Conservation (phyloP, 1,140 invertebrate genomes). For the Drosophila seguyi region DNA sequence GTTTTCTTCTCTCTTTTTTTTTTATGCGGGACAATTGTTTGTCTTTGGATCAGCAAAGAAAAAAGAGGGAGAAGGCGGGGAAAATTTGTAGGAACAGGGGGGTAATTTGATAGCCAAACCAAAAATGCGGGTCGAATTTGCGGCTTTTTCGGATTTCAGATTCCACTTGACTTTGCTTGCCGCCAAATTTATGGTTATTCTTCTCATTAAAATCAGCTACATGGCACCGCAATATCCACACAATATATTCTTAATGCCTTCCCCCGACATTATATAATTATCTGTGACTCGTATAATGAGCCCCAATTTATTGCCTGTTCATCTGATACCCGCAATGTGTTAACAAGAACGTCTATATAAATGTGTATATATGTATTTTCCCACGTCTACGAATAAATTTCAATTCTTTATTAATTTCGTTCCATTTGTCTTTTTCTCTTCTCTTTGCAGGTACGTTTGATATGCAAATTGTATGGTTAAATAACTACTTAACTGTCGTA, state of each 20-base stretch:
- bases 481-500: conserved; percentile 40
- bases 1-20: conserved; percentile 33
- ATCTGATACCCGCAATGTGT: conserved; percentile 48
- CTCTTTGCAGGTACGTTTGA: conserved; percentile 61
- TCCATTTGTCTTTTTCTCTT: conserved; percentile 36
- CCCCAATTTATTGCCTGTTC: conserved; percentile 50
- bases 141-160: conserved; percentile 55
- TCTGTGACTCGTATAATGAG: conserved; percentile 33
- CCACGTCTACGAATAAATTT: conserved; percentile 52
- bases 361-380: conserved; percentile 36
- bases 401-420: conserved; percentile 55
- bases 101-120: conserved; percentile 72
- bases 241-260: conserved; percentile 31
- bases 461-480: conserved; percentile 52
- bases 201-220: conserved; percentile 45
- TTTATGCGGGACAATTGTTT: conserved; percentile 66
- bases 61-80: neutral
- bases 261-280: conserved; percentile 47
- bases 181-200: conserved; percentile 3
- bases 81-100: neutral
- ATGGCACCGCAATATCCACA: conserved; percentile 20
- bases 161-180: conserved; percentile 34
- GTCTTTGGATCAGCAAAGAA: neutral
- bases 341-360: conserved; percentile 43
- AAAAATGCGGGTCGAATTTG: conserved; percentile 68